Conservation (phyloP, 2,888 invertebrate species). For the Hydraecia micacea region DNA sequence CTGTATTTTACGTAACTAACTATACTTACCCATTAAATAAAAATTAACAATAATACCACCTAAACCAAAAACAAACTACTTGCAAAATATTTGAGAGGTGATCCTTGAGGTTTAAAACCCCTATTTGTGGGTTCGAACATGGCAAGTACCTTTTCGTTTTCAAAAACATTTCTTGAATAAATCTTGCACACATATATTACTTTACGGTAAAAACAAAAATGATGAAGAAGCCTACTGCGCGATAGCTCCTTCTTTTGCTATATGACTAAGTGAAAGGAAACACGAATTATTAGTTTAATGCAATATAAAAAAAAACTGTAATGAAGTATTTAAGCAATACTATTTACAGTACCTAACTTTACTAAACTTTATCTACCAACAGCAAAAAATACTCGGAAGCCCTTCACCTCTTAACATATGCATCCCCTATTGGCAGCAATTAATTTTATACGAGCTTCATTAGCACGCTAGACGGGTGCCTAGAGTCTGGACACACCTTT, state of each 20-base stretch:
- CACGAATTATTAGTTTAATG: neutral
- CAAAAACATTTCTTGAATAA: neutral
- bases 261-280: neutral
- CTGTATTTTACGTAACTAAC: neutral
- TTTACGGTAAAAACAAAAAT: neutral
- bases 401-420: neutral
- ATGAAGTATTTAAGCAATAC: too few relatives aligned
- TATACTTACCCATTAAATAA: neutral
- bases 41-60: too few relatives aligned
- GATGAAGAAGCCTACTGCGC: neutral
- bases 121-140: neutral
- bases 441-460: slow-evolving; percentile 36
- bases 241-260: neutral
- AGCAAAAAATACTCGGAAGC: slow-evolving; percentile 18
- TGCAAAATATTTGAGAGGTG: neutral
- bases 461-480: slow-evolving; percentile 34
- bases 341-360: too few relatives aligned
- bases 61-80: neutral
- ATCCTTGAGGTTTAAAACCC: neutral
- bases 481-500: slow-evolving; percentile 43
- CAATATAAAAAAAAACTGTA: neutral
- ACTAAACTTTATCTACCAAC: neutral
- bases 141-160: neutral
- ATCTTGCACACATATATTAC: neutral
- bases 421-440: slow-evolving; percentile 36